Evolutionary conservation across 2,888 invertebrate genomes (phyloP).

Genomic region (Leptothorax acervorum): DNA sequence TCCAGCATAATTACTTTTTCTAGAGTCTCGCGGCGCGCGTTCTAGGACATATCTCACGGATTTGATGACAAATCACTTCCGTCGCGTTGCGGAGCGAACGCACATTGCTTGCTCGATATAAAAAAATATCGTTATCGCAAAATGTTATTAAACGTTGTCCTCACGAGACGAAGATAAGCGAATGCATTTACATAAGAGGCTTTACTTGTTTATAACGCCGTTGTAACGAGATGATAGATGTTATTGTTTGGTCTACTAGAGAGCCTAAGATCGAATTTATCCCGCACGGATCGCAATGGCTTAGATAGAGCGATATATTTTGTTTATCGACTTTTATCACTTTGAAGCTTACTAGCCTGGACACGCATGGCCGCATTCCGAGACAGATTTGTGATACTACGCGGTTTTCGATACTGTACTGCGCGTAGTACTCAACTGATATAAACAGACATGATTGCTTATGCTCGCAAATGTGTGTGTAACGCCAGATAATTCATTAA

Average conservation of each 20-base stretch:
- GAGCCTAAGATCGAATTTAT: constrained; percentile 33
- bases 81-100: not conserved
- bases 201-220: constrained; percentile 60
- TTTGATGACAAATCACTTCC: constrained; percentile 29
- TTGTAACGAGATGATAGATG: constrained; percentile 74
- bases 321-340: constrained; percentile 43
- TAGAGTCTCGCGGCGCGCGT: constrained; percentile 9
- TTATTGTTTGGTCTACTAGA: constrained; percentile 76
- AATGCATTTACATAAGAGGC: constrained; percentile 73
- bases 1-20: constrained; percentile 59
- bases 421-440: not conserved
- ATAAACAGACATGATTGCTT: not conserved
- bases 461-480: not conserved
- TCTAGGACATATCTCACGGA: not conserved
- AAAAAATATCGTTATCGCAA: constrained; percentile 15
- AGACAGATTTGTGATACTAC: constrained; percentile 32
- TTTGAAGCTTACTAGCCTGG: constrained; percentile 9
- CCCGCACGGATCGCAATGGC: constrained; percentile 2
- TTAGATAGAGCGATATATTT: constrained; percentile 36
- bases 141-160: constrained; percentile 50
- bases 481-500: constrained; percentile 22
- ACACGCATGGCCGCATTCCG: constrained; percentile 29
- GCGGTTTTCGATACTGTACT: not conserved
- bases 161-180: constrained; percentile 70
- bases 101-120: constrained; percentile 16